Percentiles rank a stretch among this genome's conserved stretches.
Conservation (phyloP, 2,797 vertebrate species). For the Cephalopachus bancanus region DNA sequence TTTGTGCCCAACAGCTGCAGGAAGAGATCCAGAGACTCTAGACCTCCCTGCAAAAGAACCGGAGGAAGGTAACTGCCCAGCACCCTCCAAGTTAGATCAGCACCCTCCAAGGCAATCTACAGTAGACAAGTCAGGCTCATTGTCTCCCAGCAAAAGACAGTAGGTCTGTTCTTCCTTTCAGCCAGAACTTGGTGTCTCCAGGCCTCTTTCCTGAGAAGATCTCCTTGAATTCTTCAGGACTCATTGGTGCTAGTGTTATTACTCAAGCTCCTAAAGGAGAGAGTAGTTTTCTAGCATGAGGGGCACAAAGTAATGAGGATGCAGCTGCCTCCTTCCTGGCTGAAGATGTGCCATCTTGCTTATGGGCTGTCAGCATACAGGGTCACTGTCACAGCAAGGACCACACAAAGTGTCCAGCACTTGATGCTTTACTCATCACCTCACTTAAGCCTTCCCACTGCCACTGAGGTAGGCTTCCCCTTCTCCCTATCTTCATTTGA, state of each 20-base stretch:
- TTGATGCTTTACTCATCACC: not conserved
- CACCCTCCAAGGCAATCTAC: conserved; percentile 78
- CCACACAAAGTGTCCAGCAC: rapidly evolving
- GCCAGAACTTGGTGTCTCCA: rapidly evolving
- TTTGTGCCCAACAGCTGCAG: conserved; percentile 82
- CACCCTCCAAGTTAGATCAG: conserved; percentile 79
- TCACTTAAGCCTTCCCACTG: not conserved
- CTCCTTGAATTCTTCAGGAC: not conserved
- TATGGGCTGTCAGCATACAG: not conserved
- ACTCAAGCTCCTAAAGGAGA: not conserved
- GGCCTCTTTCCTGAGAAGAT: not conserved
- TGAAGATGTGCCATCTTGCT: not conserved
- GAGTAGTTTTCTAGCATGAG: not conserved
- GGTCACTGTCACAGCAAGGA: not conserved
- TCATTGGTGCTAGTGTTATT: not conserved
- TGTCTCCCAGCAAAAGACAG: conserved; percentile 86
- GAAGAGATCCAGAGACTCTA: conserved; percentile 84
- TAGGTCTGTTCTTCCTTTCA: conserved; percentile 61
- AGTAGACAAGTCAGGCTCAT: conserved; percentile 84
- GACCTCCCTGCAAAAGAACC: conserved; percentile 83
- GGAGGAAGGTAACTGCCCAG: conserved; percentile 77
- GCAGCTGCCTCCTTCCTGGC: not conserved
- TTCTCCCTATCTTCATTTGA: not conserved
- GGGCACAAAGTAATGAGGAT: not conserved
- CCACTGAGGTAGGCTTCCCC: not conserved